phyloP scores from a whole-genome alignment of 2,113 vertebrate species.

The Epinephelus lanceolatus region DNA sequence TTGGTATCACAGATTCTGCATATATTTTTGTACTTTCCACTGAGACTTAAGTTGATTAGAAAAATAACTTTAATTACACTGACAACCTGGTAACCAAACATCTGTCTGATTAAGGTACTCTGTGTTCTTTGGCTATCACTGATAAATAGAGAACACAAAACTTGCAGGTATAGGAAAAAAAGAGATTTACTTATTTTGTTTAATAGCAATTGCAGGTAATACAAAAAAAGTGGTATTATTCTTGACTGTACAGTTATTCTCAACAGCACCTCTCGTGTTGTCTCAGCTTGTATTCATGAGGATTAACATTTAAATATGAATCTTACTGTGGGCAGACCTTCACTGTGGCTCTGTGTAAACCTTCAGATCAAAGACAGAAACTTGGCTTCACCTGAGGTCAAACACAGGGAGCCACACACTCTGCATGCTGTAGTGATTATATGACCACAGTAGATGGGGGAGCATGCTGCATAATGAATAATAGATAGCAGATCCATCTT shows the following conservation, averaged over 20 bases:
- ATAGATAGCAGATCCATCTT: slow-evolving; percentile 40
- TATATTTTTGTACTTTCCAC: not conserved
- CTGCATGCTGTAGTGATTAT: slow-evolving; percentile 20
- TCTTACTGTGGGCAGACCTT: not conserved
- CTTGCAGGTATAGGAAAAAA: not conserved
- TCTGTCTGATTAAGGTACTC: slow-evolving; percentile 1
- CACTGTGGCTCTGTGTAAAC: not conserved
- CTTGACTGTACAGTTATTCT: not conserved
- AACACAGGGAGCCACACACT: slow-evolving; percentile 1
- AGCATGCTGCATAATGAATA: slow-evolving; percentile 40
- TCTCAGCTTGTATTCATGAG: not conserved
- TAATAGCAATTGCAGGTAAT: not conserved
- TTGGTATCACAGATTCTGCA: not conserved
- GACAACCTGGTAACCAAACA: not conserved
- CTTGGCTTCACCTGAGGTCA: slow-evolving; percentile 16
- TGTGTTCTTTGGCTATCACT: not conserved
- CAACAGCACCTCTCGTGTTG: not conserved
- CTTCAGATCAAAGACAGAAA: slow-evolving; percentile 15
- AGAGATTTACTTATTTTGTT: not conserved
- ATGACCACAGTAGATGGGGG: slow-evolving; percentile 12
- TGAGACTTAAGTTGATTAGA: not conserved
- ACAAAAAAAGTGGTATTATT: not conserved
- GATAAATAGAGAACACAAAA: not conserved
- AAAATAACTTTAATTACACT: not conserved
- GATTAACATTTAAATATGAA: slow-evolving; percentile 23